Evolutionary conservation across 64 coral and sea anemone species (phyloP), one percentile per base, ranked within the genome.

Genomic region (Stichodactyla helianthus): DNA sequence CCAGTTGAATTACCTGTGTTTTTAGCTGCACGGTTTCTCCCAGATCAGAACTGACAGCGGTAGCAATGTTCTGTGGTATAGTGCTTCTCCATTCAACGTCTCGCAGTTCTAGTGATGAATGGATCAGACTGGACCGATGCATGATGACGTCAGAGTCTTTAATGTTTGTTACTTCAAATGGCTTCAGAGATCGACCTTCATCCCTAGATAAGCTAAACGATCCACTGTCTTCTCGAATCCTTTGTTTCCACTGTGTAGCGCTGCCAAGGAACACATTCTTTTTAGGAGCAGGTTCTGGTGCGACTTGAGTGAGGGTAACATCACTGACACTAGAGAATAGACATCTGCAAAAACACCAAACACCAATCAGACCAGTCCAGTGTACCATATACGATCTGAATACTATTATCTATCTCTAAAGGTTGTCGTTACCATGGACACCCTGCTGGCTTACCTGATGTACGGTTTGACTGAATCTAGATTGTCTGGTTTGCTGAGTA

Each of bases 391-490:
- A 2, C 35, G 35, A 44, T 44, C 35, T 44, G 35, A 44, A 44
- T 44, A n/a, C n/a, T n/a, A 3, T 44, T 44, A 44, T 44, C 35
- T 44, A 44, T 44, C 35, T 44, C 35, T 44, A 44, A 44, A 44
- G 35, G 1, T 44, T 44, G 4, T 44, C 35, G 35, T 44, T 44
- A 44, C 35, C 35, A 44, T 44, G 35, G 35, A 44, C 35, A 44
- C 35, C 35, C 1, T 44, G 35, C 35, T 44, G 35, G 35, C 31
- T 14, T 88, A 99, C 97, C 90, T 95, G 82, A 99, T 71, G 86
- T 99, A 71, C 5, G 96, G 96, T 44, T 93, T 95, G 11, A 99
- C 90, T 10, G 96, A 99, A 79, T 99, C 96, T 53, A 95, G 80
- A 51, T 89, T 99, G 82, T 92, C 83, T 17, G 96, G 96, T 28